These are phyloP conservation scores for Geotrupes spiniger DNA, from an alignment of 2,888 invertebrate genomes.

Conservation along the genomic window DNA sequence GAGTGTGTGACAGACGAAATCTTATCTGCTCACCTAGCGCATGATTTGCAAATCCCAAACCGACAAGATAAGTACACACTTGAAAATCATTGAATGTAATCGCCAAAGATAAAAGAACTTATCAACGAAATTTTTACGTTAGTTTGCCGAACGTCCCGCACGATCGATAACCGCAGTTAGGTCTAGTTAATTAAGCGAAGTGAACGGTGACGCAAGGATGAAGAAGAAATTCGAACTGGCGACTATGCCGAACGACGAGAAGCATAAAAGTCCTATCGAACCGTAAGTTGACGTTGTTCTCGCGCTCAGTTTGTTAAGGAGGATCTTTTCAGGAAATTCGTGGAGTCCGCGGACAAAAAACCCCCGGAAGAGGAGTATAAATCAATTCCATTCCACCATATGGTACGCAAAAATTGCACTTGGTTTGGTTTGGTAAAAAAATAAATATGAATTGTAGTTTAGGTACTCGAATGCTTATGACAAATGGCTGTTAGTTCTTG, in stretches of 20 bases:
- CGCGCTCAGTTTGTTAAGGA: slow-evolving; percentile 23
- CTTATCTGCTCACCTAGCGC: no score
- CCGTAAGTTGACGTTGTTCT: slow-evolving; percentile 2
- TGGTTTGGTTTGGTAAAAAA: neutral
- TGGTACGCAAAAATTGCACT: slow-evolving; percentile 27
- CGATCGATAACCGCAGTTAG: no score
- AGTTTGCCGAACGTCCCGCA: no score
- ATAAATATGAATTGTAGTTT: slow-evolving; percentile 54
- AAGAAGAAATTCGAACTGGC: slow-evolving; percentile 10
- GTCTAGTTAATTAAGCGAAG: no score
- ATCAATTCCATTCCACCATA: slow-evolving; percentile 29
- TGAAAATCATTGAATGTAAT: no score
- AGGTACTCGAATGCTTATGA: slow-evolving; percentile 63
- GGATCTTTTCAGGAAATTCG: slow-evolving; percentile 13
- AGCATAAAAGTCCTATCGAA: slow-evolving; percentile 5
- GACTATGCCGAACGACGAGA: neutral
- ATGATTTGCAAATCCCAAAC: no score
- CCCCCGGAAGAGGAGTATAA: slow-evolving; percentile 23
- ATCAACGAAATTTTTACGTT: no score
- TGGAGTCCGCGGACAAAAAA: slow-evolving; percentile 12
- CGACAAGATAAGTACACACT: no score
- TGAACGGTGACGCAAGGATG: no score
- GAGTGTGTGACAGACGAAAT: no score
- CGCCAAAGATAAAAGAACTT: no score
- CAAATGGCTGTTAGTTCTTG: slow-evolving; percentile 57